Evolutionary conservation across 1,140 invertebrate genomes (phyloP).

Genomic region (Nymphalis io): DNA sequence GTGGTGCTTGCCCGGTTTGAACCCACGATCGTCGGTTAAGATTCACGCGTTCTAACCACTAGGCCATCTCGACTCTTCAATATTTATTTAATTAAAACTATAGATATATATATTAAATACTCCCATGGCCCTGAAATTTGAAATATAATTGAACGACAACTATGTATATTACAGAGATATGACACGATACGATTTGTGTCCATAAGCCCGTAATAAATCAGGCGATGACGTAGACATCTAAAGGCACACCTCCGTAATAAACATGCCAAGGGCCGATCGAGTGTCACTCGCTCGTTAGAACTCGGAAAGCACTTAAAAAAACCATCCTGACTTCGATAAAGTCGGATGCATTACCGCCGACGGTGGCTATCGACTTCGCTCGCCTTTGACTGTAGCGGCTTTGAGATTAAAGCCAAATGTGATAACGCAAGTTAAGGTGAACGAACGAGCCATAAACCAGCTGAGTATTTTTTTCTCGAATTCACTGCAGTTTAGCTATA

Average conservation of each 20-base stretch:
- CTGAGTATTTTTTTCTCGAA: not conserved
- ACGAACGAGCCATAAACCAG: slow-evolving; percentile 1
- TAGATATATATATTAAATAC: too few species aligned
- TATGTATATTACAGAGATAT: not conserved
- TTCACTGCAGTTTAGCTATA: not conserved
- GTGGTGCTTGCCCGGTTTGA: too few species aligned
- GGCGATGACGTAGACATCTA: slow-evolving; percentile 22
- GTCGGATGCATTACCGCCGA: slow-evolving; percentile 20
- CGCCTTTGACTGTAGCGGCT: slow-evolving; percentile 7
- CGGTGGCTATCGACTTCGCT: not conserved
- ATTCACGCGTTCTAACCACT: too few species aligned
- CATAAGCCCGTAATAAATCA: slow-evolving; percentile 19
- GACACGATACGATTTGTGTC: not conserved
- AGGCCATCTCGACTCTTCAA: too few species aligned
- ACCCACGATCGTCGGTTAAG: too few species aligned
- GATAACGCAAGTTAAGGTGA: slow-evolving; percentile 17
- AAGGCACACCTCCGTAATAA: slow-evolving; percentile 38
- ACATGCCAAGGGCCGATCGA: slow-evolving; percentile 36
- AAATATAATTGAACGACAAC: too few species aligned
- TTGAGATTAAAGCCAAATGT: slow-evolving; percentile 16
- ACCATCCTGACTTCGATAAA: slow-evolving; percentile 20
- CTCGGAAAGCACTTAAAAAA: slow-evolving; percentile 27
- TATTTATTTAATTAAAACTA: too few species aligned
- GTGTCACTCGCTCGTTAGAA: slow-evolving; percentile 27
- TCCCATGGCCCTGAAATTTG: too few species aligned